Evolutionary conservation across 2,888 invertebrate species (phyloP).

Genomic region (Plebejus melissa): DNA sequence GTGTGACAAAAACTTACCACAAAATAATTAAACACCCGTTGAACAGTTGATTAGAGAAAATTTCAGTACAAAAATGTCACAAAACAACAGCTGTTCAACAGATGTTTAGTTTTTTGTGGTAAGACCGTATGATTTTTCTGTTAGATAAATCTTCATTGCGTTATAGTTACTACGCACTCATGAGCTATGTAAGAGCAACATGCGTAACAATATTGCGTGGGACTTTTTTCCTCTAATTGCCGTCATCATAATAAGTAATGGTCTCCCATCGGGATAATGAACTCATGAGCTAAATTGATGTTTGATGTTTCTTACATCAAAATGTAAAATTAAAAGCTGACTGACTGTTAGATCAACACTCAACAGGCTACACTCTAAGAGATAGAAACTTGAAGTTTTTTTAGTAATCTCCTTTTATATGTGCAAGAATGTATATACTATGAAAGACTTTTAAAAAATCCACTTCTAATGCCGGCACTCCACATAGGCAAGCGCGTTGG

Average conservation of each 20-base stretch:
- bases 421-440: too few species aligned
- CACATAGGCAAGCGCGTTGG: too few species aligned
- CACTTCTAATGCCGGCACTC: too few species aligned
- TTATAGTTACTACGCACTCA: not conserved
- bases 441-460: too few species aligned
- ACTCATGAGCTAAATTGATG: not conserved
- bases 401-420: too few species aligned
- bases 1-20: not conserved
- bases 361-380: not conserved
- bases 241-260: not conserved
- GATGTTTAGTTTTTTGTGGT: too few species aligned
- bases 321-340: not conserved
- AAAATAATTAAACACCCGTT: too few species aligned
- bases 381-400: too few species aligned
- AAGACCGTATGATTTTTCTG: not conserved
- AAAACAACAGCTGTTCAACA: too few species aligned
- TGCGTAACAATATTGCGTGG: constrained; percentile 9
- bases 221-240: not conserved
- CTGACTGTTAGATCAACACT: not conserved
- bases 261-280: not conserved
- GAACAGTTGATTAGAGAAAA: too few species aligned
- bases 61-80: too few species aligned
- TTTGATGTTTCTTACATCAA: not conserved
- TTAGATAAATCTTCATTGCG: not conserved
- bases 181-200: not conserved